Conservation (phyloP, 2,888 invertebrate genomes). For the Leptopilina myrica region DNA sequence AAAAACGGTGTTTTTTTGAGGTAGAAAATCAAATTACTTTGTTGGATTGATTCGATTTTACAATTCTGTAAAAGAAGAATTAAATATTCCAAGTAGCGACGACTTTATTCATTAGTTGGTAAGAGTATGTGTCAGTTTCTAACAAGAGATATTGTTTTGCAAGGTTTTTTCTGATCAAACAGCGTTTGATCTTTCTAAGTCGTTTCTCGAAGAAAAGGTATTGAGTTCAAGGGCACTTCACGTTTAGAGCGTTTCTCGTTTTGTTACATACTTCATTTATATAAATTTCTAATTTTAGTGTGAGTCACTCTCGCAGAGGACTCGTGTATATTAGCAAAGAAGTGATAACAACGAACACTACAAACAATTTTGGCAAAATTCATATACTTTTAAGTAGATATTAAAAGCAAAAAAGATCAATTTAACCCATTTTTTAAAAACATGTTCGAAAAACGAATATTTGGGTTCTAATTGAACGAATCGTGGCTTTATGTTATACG, state of each 20-base stretch:
- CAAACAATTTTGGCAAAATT: too few species aligned
- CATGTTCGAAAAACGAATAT: not conserved
- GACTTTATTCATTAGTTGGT: not conserved
- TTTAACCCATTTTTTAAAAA: too few species aligned
- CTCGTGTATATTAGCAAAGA: slow-evolving; percentile 13
- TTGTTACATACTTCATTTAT: slow-evolving; percentile 13
- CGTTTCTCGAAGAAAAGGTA: slow-evolving; percentile 9
- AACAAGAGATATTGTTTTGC: not conserved
- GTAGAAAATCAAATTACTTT: too few species aligned
- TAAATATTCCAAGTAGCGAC: too few species aligned
- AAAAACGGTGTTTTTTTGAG: too few species aligned
- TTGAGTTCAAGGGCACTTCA: slow-evolving; percentile 35
- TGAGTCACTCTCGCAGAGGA: not conserved
- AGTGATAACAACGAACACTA: slow-evolving; percentile 1
- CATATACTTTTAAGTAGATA: too few species aligned
- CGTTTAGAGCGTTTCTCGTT: slow-evolving; percentile 25
- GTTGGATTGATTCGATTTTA: too few species aligned
- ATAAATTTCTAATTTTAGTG: slow-evolving; percentile 27
- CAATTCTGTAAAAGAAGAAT: too few species aligned
- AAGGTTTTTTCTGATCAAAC: not conserved
- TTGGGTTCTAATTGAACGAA: slow-evolving; percentile 16
- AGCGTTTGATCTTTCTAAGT: not conserved
- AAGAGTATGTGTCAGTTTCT: not conserved
- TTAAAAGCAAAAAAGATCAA: too few species aligned
- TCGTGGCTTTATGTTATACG: not conserved